These are phyloP conservation scores for Labia minor DNA, from an alignment of 2,888 invertebrate genomes.

Conservation along the genomic window DNA sequence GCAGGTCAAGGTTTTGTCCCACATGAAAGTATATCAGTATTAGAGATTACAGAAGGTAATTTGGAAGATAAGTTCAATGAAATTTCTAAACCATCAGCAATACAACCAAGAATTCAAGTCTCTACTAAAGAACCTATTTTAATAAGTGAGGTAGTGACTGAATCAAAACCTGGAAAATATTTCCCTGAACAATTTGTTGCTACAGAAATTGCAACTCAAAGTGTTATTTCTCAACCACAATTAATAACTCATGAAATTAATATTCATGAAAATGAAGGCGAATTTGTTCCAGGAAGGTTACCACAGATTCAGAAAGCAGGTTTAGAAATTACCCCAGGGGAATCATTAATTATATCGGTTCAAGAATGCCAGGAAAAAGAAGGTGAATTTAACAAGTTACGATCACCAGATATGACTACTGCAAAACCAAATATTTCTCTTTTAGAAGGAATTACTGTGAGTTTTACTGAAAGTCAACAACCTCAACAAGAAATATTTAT, in stretches of 20 bases:
- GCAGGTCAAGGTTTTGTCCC: conserved; percentile 49
- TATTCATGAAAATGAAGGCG: conserved; percentile 58
- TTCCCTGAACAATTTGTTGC: conserved; percentile 68
- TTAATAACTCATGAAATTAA: conserved; percentile 49
- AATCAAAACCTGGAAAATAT: conserved; percentile 64
- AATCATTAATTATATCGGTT: conserved; percentile 47
- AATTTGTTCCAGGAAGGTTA: conserved; percentile 45
- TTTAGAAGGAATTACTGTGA: conserved; percentile 44
- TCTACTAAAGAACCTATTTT: conserved; percentile 51
- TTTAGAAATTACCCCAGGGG: conserved; percentile 47
- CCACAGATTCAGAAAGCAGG: conserved; percentile 51
- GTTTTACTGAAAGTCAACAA: conserved; percentile 49
- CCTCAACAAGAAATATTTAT: conserved; percentile 21
- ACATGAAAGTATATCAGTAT: conserved; percentile 51
- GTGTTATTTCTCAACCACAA: conserved; percentile 54
- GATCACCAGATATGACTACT: conserved; percentile 37
- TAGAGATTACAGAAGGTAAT: conserved; percentile 51
- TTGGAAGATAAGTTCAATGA: conserved; percentile 47
- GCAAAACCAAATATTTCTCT: conserved; percentile 43
- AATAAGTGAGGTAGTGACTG: conserved; percentile 55
- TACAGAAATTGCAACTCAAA: conserved; percentile 59
- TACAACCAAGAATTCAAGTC: conserved; percentile 50
- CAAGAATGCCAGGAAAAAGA: conserved; percentile 55
- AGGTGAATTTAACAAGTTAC: conserved; percentile 40
- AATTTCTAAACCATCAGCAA: conserved; percentile 38